Evolutionary conservation across 2,888 invertebrate species (phyloP).

Genomic region (Tethea ocularis): DNA sequence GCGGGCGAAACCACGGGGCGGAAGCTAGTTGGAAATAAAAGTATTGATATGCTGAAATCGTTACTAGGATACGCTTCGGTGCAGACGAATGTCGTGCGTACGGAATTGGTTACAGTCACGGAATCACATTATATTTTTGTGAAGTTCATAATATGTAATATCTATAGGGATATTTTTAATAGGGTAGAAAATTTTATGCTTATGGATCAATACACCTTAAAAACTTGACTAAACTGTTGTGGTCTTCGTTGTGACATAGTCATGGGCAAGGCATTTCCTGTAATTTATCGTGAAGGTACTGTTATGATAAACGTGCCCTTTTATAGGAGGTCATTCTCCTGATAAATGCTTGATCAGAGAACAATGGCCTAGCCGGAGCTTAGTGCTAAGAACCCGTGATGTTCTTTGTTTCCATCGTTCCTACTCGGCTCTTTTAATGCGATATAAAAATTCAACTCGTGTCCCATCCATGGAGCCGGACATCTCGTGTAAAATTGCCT

Average conservation of each 20-base stretch:
- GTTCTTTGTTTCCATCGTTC: slow-evolving; percentile 70
- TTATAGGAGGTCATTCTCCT: slow-evolving; percentile 74
- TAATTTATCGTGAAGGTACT: slow-evolving; percentile 59
- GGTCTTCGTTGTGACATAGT: slow-evolving; percentile 37
- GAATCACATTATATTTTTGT: slow-evolving; percentile 37
- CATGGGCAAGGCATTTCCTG: slow-evolving; percentile 63
- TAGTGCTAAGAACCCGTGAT: slow-evolving; percentile 57
- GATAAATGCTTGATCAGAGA: slow-evolving; percentile 47
- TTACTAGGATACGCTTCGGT: slow-evolving; percentile 72
- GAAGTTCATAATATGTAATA: slow-evolving; percentile 26
- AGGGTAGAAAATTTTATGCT: slow-evolving; percentile 20
- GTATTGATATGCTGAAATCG: slow-evolving; percentile 77
- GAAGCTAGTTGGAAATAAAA: too few relatives aligned
- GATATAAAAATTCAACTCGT: slow-evolving; percentile 76
- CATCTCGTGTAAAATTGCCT: slow-evolving; percentile 75
- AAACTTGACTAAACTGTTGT: slow-evolving; percentile 41
- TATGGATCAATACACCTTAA: too few relatives aligned
- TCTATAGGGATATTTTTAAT: slow-evolving; percentile 1
- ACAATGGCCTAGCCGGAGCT: slow-evolving; percentile 70
- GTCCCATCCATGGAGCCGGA: slow-evolving; percentile 52
- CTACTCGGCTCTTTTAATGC: slow-evolving; percentile 61
- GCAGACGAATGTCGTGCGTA: slow-evolving; percentile 49
- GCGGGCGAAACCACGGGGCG: too few relatives aligned
- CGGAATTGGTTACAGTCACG: slow-evolving; percentile 58
- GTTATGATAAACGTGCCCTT: slow-evolving; percentile 67